phyloP scores from a whole-genome alignment of 2,888 invertebrate genomes.

The Caenorhabditis becei region DNA sequence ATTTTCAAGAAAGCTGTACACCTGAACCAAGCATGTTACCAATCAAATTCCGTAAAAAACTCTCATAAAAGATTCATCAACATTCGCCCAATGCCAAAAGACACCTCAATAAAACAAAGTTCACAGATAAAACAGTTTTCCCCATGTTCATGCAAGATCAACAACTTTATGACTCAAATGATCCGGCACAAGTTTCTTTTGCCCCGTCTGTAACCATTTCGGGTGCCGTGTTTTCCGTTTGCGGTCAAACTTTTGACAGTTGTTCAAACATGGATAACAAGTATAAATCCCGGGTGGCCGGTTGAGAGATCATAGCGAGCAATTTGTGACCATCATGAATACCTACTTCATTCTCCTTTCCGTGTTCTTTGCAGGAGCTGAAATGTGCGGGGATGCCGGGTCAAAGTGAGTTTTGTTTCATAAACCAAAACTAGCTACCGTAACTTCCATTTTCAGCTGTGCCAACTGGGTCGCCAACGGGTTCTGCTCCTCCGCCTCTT shows the following conservation, averaged over 20 bases:
- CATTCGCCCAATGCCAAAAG: background rate
- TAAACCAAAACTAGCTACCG: background rate
- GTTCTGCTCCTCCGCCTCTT: conserved; percentile 25
- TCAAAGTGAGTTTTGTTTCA: conserved; percentile 19
- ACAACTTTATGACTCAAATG: conserved; percentile 38
- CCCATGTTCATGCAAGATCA: conserved; percentile 10
- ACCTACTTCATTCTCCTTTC: conserved; percentile 5
- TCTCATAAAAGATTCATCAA: background rate
- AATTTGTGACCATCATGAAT: conserved; percentile 16
- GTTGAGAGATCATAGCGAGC: conserved; percentile 18
- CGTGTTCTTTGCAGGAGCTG: conserved; percentile 6
- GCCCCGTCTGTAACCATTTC: background rate
- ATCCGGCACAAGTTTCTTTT: conserved; percentile 21
- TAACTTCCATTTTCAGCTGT: conserved; percentile 13
- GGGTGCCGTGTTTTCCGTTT: conserved; percentile 1
- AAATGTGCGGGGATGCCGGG: conserved; percentile 26
- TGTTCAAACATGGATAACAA: conserved; percentile 16
- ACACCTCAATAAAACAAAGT: conserved; percentile 26
- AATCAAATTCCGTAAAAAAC: too few species aligned
- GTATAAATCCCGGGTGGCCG: conserved; percentile 12
- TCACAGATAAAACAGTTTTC: conserved; percentile 12
- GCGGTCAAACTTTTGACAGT: conserved; percentile 32
- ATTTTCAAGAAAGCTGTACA: too few species aligned
- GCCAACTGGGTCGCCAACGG: conserved; percentile 41
- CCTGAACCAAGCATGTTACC: too few species aligned